Percentiles rank a stretch among this genome's conserved stretches.
These are phyloP conservation scores for Andrena dorsata DNA, from an alignment of 2,888 invertebrate species.

Conservation along the genomic window DNA sequence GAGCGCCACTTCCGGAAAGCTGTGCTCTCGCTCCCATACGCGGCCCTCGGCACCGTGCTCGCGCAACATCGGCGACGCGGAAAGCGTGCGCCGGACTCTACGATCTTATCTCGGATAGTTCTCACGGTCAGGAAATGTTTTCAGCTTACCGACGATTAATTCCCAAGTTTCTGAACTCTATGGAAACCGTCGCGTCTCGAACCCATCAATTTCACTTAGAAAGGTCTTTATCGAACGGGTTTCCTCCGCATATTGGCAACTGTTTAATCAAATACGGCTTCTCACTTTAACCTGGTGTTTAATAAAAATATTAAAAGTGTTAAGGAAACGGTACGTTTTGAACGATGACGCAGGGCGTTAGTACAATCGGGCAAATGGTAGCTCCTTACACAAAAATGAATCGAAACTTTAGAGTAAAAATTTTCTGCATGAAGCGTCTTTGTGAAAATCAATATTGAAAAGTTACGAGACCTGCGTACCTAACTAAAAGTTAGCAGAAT, in stretches of 20 bases:
- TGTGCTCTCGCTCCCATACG: constrained; percentile 38
- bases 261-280: too few species aligned
- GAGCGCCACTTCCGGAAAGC: constrained; percentile 72
- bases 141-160: constrained; percentile 27
- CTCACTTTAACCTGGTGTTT: too few species aligned
- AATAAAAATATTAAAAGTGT: too few species aligned
- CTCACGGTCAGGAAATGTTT: constrained; percentile 36
- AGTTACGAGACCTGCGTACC: too few species aligned
- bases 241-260: not conserved
- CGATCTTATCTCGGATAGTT: constrained; percentile 45
- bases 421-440: too few species aligned
- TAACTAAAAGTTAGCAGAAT: too few species aligned
- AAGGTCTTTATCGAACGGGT: not conserved
- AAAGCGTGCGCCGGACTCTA: constrained; percentile 31
- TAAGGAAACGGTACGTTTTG: too few species aligned
- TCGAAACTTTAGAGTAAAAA: too few species aligned
- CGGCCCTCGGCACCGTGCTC: constrained; percentile 45
- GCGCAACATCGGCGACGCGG: constrained; percentile 51
- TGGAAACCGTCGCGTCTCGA: not conserved
- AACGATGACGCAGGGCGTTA: too few species aligned
- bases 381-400: too few species aligned
- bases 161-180: not conserved
- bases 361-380: too few species aligned
- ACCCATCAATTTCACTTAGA: not conserved
- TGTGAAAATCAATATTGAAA: too few species aligned